These are phyloP conservation scores for Lytechinus variegatus DNA, from an alignment of 35 echinoderm and acorn worm genomes.

Conservation along the genomic window DNA sequence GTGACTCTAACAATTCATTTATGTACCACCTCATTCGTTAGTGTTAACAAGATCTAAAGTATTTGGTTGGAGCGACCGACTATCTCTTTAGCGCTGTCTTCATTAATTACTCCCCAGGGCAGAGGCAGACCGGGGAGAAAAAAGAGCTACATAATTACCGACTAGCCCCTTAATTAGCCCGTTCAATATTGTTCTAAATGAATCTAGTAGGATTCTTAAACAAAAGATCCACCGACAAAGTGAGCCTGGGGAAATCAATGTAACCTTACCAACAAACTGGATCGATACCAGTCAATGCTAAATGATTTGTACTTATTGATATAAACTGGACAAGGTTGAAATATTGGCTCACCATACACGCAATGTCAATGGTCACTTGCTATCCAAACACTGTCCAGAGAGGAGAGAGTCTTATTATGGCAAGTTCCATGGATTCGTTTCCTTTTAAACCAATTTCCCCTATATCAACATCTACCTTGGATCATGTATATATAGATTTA, in stretches of 20 bases:
- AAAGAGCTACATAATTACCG: background rate
- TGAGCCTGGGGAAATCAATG: slow-evolving; percentile 10
- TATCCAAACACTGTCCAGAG: background rate
- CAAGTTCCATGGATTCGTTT: too few species aligned
- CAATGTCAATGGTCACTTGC: background rate
- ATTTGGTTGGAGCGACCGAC: background rate
- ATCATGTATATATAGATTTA: too few species aligned
- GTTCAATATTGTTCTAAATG: slow-evolving; percentile 18
- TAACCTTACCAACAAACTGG: background rate
- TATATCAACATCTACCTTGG: too few species aligned
- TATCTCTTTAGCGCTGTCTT: slow-evolving; percentile 8
- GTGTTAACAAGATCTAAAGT: background rate
- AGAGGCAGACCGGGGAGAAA: background rate
- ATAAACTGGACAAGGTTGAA: background rate
- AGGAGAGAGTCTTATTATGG: too few species aligned
- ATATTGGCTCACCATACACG: background rate
- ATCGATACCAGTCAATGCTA: slow-evolving; percentile 1
- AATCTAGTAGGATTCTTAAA: background rate
- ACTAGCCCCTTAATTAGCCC: slow-evolving; percentile 8
- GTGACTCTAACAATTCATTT: background rate
- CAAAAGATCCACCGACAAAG: slow-evolving; percentile 35
- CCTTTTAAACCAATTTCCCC: too few species aligned
- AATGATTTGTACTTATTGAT: slow-evolving; percentile 21
- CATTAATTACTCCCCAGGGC: slow-evolving; percentile 30
- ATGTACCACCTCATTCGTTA: background rate